Percentiles rank a stretch among this genome's conserved stretches.
phyloP scores from a whole-genome alignment of 2,113 vertebrate genomes.

The Leptocoma aspasia region DNA sequence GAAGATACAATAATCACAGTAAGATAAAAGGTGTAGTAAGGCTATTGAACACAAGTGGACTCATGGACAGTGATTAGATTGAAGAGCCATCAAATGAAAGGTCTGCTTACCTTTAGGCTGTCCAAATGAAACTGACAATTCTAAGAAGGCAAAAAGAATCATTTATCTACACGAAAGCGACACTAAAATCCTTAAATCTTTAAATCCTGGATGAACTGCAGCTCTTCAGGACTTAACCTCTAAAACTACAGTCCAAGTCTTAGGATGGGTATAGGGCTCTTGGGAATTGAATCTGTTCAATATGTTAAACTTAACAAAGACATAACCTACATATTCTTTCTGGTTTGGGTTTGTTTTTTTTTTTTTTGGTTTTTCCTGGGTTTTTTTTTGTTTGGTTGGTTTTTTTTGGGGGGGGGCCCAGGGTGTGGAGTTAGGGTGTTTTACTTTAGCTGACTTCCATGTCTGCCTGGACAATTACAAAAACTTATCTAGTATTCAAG shows the following conservation, averaged over 20 bases:
- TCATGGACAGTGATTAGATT: neutral
- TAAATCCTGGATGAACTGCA: neutral
- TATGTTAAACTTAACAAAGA: neutral
- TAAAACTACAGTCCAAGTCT: neutral
- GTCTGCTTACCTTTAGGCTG: neutral
- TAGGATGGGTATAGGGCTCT: neutral
- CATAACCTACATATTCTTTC: neutral
- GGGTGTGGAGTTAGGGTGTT: accelerated
- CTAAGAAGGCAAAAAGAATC: neutral
- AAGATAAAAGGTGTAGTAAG: neutral
- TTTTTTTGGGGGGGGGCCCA: accelerated
- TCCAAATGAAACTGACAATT: neutral
- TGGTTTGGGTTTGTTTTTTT: accelerated
- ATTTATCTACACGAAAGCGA: neutral
- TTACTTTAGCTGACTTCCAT: neutral
- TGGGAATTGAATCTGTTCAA: neutral
- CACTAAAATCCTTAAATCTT: neutral
- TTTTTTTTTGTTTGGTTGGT: too few species aligned
- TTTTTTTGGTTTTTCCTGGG: neutral
- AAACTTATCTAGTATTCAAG: neutral
- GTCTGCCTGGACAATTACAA: neutral
- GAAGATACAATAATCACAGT: neutral
- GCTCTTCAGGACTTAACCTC: neutral
- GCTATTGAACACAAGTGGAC: neutral
- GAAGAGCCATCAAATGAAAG: neutral